Percentiles rank a stretch among this genome's conserved stretches.
These are phyloP conservation scores for Ginglymostoma cirratum DNA, from an alignment of 2,113 vertebrate species.

Conservation along the genomic window DNA sequence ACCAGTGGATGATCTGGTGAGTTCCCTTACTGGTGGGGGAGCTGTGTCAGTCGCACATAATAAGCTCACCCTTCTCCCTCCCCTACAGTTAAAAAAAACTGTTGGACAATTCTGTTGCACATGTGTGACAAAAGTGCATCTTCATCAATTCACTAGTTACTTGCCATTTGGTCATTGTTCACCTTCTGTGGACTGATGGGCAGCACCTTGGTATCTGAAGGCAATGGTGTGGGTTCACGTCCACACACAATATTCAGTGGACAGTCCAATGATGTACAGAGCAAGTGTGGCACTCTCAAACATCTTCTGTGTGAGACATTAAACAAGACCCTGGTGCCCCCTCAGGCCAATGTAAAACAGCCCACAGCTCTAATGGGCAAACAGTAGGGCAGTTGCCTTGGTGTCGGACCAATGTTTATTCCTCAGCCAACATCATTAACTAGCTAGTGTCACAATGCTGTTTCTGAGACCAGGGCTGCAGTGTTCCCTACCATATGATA, in stretches of 20 bases:
- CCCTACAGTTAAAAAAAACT: not conserved
- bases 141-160: not conserved
- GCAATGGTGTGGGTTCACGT: not conserved
- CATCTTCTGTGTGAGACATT: not conserved
- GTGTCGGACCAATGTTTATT: no score
- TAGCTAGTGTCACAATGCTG: not conserved
- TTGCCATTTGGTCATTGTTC: not conserved
- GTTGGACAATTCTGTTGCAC: not conserved
- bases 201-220: not conserved
- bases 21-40: no score
- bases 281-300: not conserved
- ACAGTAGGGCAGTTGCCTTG: not conserved
- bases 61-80: no score
- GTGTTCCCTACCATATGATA: not conserved
- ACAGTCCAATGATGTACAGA: not conserved
- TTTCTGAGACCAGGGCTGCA: not conserved
- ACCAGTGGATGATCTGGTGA: no score
- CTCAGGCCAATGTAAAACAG: not conserved
- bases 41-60: no score
- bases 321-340: no score
- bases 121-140: not conserved
- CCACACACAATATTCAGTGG: not conserved
- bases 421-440: not conserved
- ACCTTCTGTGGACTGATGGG: not conserved
- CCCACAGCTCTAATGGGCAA: not conserved